Conservation (phyloP, 2,113 vertebrate genomes). For the Paedocypris sp. region DNA sequence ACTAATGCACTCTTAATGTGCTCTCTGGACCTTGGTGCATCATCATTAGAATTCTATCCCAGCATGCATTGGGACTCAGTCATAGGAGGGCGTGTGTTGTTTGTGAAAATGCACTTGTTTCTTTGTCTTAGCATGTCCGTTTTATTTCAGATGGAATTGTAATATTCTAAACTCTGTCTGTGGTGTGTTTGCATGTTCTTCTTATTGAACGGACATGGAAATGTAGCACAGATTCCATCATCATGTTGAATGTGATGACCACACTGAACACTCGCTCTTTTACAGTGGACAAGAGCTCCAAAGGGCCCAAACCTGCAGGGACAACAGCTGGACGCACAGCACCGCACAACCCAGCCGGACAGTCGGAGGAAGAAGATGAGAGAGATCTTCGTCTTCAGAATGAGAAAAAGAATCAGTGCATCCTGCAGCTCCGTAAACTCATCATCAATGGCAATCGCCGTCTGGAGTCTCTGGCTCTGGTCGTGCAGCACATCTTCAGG, state of each 20-base stretch:
- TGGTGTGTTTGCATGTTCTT: background rate
- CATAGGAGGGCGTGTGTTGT: conserved; percentile 5
- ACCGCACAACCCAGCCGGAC: background rate
- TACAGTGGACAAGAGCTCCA: conserved; percentile 34
- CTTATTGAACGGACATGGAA: background rate
- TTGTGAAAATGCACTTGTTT: background rate
- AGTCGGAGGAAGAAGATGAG: conserved; percentile 16
- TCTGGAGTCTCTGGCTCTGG: conserved; percentile 34
- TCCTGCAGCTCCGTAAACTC: conserved; percentile 32
- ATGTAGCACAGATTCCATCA: background rate
- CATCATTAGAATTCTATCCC: conserved; percentile 31
- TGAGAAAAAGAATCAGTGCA: conserved; percentile 26
- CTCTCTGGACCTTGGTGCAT: conserved; percentile 11
- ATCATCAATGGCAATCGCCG: conserved; percentile 26
- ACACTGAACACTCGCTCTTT: conserved; percentile 11
- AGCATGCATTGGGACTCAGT: conserved; percentile 19
- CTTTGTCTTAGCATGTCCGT: background rate
- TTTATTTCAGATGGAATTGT: background rate
- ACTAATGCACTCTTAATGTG: conserved; percentile 22
- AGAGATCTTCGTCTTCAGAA: conserved; percentile 19
- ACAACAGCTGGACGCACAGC: background rate
- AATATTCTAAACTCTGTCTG: background rate
- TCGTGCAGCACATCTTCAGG: conserved; percentile 34
- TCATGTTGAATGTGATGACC: conserved; percentile 15
- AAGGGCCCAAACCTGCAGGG: background rate